These are phyloP conservation scores for Nudaria mundana DNA, from an alignment of 2,888 invertebrate genomes.

Conservation along the genomic window DNA sequence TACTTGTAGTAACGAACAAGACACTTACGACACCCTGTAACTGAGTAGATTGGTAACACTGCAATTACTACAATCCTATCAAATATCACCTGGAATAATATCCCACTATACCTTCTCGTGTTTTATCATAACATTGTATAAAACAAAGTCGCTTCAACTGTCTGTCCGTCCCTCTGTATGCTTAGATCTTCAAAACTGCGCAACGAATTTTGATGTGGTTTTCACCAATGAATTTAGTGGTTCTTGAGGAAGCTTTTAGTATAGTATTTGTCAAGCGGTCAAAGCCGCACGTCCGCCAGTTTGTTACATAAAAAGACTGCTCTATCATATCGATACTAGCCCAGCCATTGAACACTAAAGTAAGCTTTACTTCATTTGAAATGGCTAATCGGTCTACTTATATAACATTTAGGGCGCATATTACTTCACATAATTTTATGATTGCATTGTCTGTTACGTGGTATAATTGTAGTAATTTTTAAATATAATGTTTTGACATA, in stretches of 20 bases:
- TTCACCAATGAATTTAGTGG: too few species aligned
- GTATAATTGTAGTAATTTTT: conserved; percentile 10
- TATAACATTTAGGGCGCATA: conserved; percentile 44
- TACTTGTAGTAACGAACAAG: conserved; percentile 55
- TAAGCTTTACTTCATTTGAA: conserved; percentile 54
- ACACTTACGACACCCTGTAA: conserved; percentile 68
- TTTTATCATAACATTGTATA: too few species aligned
- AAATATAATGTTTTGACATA: conserved; percentile 10
- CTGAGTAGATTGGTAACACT: conserved; percentile 71
- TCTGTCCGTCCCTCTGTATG: too few species aligned
- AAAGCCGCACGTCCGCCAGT: too few species aligned
- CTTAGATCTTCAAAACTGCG: too few species aligned
- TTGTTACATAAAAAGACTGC: conserved; percentile 79
- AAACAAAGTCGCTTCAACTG: too few species aligned
- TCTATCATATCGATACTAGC: conserved; percentile 68
- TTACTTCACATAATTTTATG: conserved; percentile 31
- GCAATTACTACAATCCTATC: conserved; percentile 77
- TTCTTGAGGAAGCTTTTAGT: too few species aligned
- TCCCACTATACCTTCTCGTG: conserved; percentile 67
- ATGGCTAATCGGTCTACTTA: conserved; percentile 36
- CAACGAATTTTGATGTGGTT: too few species aligned
- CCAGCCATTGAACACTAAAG: conserved; percentile 74
- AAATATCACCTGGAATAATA: conserved; percentile 72
- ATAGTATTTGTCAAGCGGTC: too few species aligned
- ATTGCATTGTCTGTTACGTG: conserved; percentile 31